phyloP scores from a whole-genome alignment of 1,140 invertebrate genomes.

The Bombus superbus region DNA sequence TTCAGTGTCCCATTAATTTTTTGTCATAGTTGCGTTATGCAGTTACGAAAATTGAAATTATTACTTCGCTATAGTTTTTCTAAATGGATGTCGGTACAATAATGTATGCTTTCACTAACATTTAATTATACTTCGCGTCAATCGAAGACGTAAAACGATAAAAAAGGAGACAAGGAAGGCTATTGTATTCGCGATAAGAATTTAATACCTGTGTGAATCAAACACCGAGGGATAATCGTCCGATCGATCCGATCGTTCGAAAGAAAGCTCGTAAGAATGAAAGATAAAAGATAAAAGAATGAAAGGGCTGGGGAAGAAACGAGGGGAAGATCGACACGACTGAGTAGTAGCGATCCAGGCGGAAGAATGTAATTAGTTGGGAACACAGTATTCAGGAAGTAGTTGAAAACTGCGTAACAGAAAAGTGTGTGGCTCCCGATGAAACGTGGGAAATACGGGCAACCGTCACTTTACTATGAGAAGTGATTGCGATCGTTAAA shows the following conservation, averaged over 20 bases:
- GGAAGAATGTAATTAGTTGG: constrained; percentile 48
- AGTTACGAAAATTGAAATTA: neutral
- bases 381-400: constrained; percentile 40
- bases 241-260: neutral
- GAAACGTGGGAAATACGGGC: constrained; percentile 59
- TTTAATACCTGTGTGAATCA: neutral
- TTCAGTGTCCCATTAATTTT: neutral
- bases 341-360: constrained; percentile 43
- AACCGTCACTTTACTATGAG: constrained; percentile 45
- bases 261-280: neutral
- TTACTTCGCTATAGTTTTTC: neutral
- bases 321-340: constrained; percentile 46
- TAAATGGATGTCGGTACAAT: neutral
- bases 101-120: neutral
- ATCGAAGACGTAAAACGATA: neutral
- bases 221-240: neutral
- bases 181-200: neutral
- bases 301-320: constrained; percentile 15
- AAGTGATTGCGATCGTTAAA: constrained; percentile 56
- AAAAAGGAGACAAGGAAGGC: neutral
- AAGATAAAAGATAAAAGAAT: constrained; percentile 29
- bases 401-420: constrained; percentile 39
- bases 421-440: constrained; percentile 27
- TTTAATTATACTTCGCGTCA: neutral
- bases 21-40: neutral